phyloP scores from a whole-genome alignment of 2,113 vertebrate genomes.

The Vombatus ursinus region DNA sequence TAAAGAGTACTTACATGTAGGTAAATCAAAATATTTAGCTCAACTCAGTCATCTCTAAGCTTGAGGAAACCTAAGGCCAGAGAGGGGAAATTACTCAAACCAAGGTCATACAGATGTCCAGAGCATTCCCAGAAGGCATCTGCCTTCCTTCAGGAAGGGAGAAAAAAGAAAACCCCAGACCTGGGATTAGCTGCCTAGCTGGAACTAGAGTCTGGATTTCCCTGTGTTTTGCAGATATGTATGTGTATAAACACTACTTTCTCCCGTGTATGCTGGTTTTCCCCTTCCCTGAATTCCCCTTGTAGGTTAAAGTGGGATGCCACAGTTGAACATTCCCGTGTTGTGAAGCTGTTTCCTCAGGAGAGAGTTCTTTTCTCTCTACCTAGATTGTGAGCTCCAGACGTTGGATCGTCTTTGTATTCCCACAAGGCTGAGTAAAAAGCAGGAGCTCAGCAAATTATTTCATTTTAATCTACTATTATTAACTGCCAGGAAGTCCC shows the following conservation, averaged over 20 bases:
- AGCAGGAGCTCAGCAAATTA: neutral
- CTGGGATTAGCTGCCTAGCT: no score
- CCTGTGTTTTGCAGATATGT: neutral
- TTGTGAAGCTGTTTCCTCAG: neutral
- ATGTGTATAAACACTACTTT: neutral
- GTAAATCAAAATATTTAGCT: neutral
- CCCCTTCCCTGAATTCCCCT: neutral
- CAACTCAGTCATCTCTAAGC: neutral
- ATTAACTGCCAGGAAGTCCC: neutral
- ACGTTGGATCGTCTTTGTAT: neutral
- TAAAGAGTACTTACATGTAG: neutral
- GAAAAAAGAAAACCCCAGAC: slow-evolving; percentile 44
- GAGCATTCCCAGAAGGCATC: slow-evolving; percentile 36
- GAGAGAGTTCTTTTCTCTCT: neutral
- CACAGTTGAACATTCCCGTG: neutral
- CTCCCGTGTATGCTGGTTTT: neutral
- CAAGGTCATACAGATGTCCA: neutral
- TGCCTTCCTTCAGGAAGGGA: slow-evolving; percentile 11
- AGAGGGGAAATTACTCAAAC: neutral
- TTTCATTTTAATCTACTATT: neutral
- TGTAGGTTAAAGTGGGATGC: neutral
- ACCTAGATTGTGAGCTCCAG: neutral
- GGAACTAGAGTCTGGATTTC: no score
- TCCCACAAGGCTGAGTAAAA: neutral
- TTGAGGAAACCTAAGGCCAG: neutral